These are phyloP conservation scores for Neolamprologus sp. DNA, from an alignment of 2,113 vertebrate species.

Conservation along the genomic window DNA sequence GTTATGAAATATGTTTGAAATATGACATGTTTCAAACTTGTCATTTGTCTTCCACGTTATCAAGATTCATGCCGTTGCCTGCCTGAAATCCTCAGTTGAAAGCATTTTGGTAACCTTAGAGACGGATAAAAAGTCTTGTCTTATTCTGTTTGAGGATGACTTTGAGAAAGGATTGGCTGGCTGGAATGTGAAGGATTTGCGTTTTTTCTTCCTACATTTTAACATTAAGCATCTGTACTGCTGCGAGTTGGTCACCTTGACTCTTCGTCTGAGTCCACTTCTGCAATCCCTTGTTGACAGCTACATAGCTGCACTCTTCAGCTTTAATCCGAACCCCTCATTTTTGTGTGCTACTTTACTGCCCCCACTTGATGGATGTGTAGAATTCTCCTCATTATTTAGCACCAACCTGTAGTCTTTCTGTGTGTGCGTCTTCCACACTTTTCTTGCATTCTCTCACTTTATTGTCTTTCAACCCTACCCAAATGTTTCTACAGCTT, in stretches of 20 bases:
- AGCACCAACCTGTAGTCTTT: neutral
- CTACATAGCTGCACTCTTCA: neutral
- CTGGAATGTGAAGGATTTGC: neutral
- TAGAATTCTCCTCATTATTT: neutral
- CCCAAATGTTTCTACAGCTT: constrained; percentile 75
- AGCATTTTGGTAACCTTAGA: neutral
- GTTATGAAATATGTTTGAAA: neutral
- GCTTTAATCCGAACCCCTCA: neutral
- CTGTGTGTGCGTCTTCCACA: neutral
- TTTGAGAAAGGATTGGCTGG: neutral
- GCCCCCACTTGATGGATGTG: constrained; percentile 45
- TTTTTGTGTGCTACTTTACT: constrained; percentile 43
- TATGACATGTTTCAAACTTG: neutral
- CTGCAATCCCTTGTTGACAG: neutral
- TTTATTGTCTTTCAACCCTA: neutral
- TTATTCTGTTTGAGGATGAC: neutral
- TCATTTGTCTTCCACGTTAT: neutral
- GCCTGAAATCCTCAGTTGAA: neutral
- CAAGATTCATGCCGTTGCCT: neutral
- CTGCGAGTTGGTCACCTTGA: constrained; percentile 16
- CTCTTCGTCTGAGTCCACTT: neutral
- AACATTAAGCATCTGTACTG: neutral
- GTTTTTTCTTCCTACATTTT: neutral
- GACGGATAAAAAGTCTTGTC: neutral
- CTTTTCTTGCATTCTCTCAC: neutral